A percentile compares a stretch with the other conserved stretches of the same genome.
phyloP scores from a whole-genome alignment of 1,140 invertebrate genomes.

The Penaeus indicus region DNA sequence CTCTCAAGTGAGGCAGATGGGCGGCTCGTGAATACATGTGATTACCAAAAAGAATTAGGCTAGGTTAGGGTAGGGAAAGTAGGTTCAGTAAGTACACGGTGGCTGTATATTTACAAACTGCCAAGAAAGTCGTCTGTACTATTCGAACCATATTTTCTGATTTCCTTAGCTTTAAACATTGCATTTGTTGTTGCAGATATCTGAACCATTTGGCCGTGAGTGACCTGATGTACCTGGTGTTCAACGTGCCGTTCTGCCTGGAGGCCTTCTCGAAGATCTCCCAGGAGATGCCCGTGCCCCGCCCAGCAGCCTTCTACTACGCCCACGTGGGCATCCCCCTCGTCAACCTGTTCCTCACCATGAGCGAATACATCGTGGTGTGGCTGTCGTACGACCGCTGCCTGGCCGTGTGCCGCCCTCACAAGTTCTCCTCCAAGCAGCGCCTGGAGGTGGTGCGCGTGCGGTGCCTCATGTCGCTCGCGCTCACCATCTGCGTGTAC shows the following conservation, averaged over 20 bases:
- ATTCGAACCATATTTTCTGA: not conserved
- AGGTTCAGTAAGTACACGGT: no score
- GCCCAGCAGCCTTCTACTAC: constrained; percentile 68
- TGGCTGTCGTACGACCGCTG: constrained; percentile 69
- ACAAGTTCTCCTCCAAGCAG: constrained; percentile 68
- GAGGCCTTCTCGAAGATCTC: constrained; percentile 66
- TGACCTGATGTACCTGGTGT: constrained; percentile 68
- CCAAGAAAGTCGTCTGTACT: not conserved
- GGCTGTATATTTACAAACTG: not conserved
- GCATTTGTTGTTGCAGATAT: constrained; percentile 66
- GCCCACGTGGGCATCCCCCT: constrained; percentile 68
- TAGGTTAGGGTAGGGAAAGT: no score
- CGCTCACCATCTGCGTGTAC: constrained; percentile 60
- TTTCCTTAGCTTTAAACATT: not conserved
- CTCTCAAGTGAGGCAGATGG: no score
- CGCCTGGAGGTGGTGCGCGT: constrained; percentile 57
- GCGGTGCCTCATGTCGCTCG: constrained; percentile 56
- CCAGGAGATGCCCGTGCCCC: constrained; percentile 29
- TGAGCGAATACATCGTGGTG: constrained; percentile 69
- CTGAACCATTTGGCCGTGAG: constrained; percentile 69
- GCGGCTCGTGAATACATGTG: no score
- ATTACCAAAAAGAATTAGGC: no score
- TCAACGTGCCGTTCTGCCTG: constrained; percentile 67
- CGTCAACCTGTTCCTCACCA: constrained; percentile 69
- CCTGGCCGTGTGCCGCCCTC: constrained; percentile 68